phyloP scores from a whole-genome alignment of 2,113 vertebrate genomes.

The Peromyscus californicus region DNA sequence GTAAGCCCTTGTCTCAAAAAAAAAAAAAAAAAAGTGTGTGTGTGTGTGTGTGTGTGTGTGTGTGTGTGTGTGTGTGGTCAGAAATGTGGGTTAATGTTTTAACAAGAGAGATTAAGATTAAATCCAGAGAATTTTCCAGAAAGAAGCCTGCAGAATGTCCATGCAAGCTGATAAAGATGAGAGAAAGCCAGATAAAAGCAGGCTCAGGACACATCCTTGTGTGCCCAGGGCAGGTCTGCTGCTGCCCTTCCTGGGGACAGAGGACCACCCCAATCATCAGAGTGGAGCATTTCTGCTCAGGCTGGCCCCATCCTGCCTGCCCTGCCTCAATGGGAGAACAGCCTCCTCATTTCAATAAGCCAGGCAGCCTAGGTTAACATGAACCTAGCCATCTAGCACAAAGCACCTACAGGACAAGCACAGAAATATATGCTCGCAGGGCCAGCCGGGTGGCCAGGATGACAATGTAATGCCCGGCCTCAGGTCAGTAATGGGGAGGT shows the following conservation, averaged over 20 bases:
- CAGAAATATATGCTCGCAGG: conserved; percentile 56
- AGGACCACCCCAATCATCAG: background rate
- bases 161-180: conserved; percentile 24
- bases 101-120: conserved; percentile 57
- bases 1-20: background rate
- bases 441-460: conserved; percentile 64
- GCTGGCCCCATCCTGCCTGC: background rate
- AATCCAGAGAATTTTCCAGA: conserved; percentile 63
- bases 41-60: background rate
- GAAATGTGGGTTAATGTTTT: conserved; percentile 19
- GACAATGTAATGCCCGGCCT: conserved; percentile 68
- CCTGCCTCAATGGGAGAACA: background rate
- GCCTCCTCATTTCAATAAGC: background rate
- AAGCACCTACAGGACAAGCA: conserved; percentile 68
- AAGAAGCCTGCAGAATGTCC: conserved; percentile 40
- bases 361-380: conserved; percentile 7
- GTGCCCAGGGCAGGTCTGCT: background rate
- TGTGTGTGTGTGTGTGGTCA: background rate
- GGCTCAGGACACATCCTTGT: background rate
- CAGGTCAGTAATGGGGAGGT: conserved; percentile 80
- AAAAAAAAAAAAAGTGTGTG: background rate
- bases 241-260: background rate
- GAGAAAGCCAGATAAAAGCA: conserved; percentile 25
- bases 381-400: conserved; percentile 3
- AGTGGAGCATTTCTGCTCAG: background rate